Conservation (phyloP, 2,888 invertebrate species). For the Leptodirus hochenwartii region DNA sequence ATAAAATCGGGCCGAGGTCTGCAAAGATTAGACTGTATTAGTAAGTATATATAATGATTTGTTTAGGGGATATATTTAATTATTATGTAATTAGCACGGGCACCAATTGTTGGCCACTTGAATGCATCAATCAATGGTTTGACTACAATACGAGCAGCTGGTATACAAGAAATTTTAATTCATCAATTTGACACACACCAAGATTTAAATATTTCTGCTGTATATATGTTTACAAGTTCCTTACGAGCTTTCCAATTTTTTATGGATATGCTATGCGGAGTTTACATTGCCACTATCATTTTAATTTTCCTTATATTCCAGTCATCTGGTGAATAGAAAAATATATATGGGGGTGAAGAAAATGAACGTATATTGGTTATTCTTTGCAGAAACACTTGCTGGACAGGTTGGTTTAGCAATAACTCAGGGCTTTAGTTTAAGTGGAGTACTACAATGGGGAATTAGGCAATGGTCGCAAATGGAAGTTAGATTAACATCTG, state of each 20-base stretch:
- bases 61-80: constrained; percentile 2
- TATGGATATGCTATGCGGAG: constrained; percentile 41
- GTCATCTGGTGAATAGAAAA: constrained; percentile 4
- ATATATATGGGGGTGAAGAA: not conserved
- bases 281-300: constrained; percentile 40
- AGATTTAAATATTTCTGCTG: constrained; percentile 48
- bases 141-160: constrained; percentile 49
- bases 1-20: constrained; percentile 37
- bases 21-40: constrained; percentile 46
- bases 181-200: constrained; percentile 38
- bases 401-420: constrained; percentile 65
- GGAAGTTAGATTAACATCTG: constrained; percentile 67
- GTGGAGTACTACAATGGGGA: constrained; percentile 44
- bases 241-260: constrained; percentile 48
- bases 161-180: constrained; percentile 39
- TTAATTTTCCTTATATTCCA: constrained; percentile 22
- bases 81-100: constrained; percentile 34
- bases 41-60: constrained; percentile 25
- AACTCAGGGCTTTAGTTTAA: constrained; percentile 54
- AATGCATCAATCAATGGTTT: constrained; percentile 54
- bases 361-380: not conserved
- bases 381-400: constrained; percentile 17
- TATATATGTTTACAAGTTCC: constrained; percentile 40
- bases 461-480: constrained; percentile 72
- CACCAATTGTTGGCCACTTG: constrained; percentile 55